phyloP scores from a whole-genome alignment of 2,888 invertebrate species.

The Polydrusus pterygomalis region DNA sequence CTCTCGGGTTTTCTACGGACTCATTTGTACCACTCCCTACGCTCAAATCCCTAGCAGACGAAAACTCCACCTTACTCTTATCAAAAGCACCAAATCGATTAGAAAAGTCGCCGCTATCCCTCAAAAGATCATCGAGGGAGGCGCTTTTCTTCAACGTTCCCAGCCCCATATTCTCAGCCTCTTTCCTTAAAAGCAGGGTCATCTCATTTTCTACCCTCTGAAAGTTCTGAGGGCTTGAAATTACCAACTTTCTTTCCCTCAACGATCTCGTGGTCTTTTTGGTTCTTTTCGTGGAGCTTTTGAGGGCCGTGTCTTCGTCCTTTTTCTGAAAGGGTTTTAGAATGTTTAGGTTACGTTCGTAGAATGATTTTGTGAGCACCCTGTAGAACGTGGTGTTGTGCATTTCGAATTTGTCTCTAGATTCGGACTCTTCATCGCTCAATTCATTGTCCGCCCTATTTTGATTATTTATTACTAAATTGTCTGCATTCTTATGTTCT shows the following conservation, averaged over 20 bases:
- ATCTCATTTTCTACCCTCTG: conserved; percentile 38
- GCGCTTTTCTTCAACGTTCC: conserved; percentile 41
- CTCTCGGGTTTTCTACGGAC: not conserved
- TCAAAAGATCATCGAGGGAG: conserved; percentile 41
- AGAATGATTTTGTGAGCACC: conserved; percentile 46
- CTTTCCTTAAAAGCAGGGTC: conserved; percentile 6
- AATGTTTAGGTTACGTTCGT: conserved; percentile 30
- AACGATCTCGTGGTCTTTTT: conserved; percentile 35
- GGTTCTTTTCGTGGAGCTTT: conserved; percentile 35
- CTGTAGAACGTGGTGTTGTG: conserved; percentile 44
- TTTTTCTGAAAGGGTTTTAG: conserved; percentile 23
- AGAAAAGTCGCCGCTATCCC: conserved; percentile 30
- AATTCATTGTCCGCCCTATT: not conserved
- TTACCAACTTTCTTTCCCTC: conserved; percentile 39
- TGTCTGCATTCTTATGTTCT: not conserved
- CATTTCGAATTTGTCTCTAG: conserved; percentile 46
- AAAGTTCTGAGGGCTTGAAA: conserved; percentile 47
- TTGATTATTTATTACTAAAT: not conserved
- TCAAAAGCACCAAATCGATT: conserved; percentile 6
- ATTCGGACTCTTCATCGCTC: conserved; percentile 40
- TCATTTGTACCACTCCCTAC: not conserved
- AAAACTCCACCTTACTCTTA: conserved; percentile 24
- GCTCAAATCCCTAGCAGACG: conserved; percentile 22
- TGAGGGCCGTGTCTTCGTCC: conserved; percentile 5
- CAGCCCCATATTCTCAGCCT: conserved; percentile 35